Evolutionary conservation across 2,797 vertebrate genomes (phyloP).

Genomic region (Lepilemur ruficaudatus): DNA sequence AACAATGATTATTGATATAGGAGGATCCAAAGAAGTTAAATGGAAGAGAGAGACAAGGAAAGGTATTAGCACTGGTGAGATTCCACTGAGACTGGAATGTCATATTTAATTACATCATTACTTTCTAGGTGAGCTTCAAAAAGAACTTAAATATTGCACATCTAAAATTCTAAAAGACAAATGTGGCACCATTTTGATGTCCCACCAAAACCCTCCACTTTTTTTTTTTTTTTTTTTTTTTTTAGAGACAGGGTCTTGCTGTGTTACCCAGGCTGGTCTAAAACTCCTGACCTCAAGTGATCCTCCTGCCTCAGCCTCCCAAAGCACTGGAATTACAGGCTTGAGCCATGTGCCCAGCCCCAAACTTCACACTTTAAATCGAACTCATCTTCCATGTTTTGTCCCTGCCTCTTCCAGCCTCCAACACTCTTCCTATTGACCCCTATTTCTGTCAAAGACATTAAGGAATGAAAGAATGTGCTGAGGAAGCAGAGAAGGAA

Average conservation of each 20-base stretch:
- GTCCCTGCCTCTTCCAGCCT: not conserved
- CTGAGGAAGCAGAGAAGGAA: not conserved
- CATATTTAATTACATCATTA: not conserved
- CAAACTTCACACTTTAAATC: not conserved
- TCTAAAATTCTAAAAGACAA: not conserved
- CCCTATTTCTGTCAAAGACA: not conserved
- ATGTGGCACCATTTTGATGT: not conserved
- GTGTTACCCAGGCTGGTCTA: too few species aligned
- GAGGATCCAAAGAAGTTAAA: not conserved
- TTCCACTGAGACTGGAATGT: not conserved
- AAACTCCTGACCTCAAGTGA: too few species aligned
- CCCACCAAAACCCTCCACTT: not conserved
- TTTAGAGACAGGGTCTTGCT: too few species aligned
- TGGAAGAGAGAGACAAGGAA: not conserved
- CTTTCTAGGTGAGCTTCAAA: not conserved
- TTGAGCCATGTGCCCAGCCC: too few species aligned
- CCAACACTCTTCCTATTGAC: not conserved
- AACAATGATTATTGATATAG: not conserved
- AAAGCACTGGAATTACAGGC: too few species aligned
- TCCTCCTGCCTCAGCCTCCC: too few species aligned
- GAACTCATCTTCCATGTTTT: not conserved
- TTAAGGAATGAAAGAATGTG: not conserved
- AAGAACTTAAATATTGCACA: conserved; percentile 6
- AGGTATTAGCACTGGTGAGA: not conserved
- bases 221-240: too few species aligned